Evolutionary conservation across 2,888 invertebrate species (phyloP).

Genomic region (Lasioglossum pauxillum): DNA sequence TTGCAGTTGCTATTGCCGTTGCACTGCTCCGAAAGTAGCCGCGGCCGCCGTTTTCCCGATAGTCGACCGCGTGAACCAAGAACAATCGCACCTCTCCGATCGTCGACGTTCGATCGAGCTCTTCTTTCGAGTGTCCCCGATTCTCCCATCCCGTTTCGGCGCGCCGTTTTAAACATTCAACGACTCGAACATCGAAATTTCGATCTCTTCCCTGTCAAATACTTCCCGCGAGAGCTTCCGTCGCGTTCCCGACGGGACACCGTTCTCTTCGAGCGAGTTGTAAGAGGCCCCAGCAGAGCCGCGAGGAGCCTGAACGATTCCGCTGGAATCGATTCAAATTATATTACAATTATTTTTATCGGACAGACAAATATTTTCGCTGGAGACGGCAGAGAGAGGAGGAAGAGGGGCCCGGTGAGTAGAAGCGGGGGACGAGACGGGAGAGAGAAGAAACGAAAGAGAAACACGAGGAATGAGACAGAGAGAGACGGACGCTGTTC

Average conservation of each 20-base stretch:
- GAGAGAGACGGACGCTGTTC: constrained; percentile 54
- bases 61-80: constrained; percentile 59
- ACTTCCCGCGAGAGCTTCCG: neutral
- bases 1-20: constrained; percentile 17
- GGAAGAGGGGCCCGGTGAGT: neutral
- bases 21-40: constrained; percentile 58
- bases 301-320: neutral
- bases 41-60: constrained; percentile 67
- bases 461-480: neutral
- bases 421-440: neutral
- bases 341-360: neutral
- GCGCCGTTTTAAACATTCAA: neutral
- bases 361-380: neutral
- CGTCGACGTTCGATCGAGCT: constrained; percentile 26
- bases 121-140: constrained; percentile 28
- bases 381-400: neutral
- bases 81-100: constrained; percentile 67
- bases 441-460: neutral
- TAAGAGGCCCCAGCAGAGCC: neutral
- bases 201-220: neutral
- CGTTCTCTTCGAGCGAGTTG: neutral
- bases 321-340: neutral
- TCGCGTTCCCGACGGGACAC: neutral
- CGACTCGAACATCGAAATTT: constrained; percentile 28
- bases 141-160: constrained; percentile 12